Evolutionary conservation across 2,797 vertebrate genomes (phyloP).

Genomic region (Eulemur rubriventer): DNA sequence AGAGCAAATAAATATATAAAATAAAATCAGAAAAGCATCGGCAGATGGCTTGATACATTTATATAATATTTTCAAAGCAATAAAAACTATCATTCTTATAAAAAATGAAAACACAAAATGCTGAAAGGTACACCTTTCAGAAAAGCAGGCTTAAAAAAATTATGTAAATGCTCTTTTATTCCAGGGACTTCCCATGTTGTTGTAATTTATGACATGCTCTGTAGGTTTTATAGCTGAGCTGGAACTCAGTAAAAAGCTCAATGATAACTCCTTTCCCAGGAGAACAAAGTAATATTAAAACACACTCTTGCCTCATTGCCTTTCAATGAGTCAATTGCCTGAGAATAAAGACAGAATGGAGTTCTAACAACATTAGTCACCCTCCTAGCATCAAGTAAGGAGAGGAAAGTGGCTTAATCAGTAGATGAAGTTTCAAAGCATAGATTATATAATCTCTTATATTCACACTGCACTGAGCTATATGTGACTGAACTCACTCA

Average conservation of each 20-base stretch:
- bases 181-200: not conserved
- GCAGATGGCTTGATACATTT: not conserved
- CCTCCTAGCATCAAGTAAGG: not conserved
- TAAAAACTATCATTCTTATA: not conserved
- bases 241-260: conserved; percentile 34
- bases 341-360: not conserved
- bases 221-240: not conserved
- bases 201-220: not conserved
- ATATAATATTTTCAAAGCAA: conserved; percentile 28
- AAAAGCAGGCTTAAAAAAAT: not conserved
- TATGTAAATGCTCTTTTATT: not conserved
- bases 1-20: conserved; percentile 13
- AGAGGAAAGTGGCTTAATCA: not conserved
- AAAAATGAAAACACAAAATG: conserved; percentile 29
- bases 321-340: not conserved
- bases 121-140: not conserved
- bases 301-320: not conserved
- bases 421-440: not conserved
- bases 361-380: not conserved
- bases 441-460: not conserved
- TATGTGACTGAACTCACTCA: not conserved
- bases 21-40: not conserved
- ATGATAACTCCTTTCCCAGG: not conserved
- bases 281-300: not conserved
- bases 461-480: not conserved